A percentile compares a stretch with the other conserved stretches of the same genome.
These are phyloP conservation scores for Paralichthys olivaceus DNA, from an alignment of 2,113 vertebrate genomes.

Conservation along the genomic window DNA sequence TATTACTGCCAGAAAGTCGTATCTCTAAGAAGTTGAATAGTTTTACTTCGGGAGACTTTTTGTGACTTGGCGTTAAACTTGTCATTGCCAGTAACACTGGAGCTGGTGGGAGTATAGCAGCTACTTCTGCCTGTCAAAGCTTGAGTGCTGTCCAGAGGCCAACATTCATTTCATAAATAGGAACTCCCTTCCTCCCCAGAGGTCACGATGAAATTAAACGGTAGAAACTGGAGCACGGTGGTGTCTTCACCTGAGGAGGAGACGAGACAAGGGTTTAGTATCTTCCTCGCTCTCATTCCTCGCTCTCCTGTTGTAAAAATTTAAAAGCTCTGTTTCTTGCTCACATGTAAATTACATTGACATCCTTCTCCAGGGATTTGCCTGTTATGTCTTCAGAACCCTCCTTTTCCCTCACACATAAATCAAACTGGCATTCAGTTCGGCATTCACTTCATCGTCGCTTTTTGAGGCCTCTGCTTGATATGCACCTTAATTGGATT, in stretches of 20 bases:
- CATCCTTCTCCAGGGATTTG: conserved; percentile 52
- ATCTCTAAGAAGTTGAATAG: conserved; percentile 19
- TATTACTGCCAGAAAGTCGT: conserved; percentile 33
- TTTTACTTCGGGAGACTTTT: conserved; percentile 46
- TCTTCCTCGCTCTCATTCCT: conserved; percentile 33
- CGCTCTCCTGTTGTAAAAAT: conserved; percentile 46
- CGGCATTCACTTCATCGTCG: conserved; percentile 8
- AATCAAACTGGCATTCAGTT: conserved; percentile 70
- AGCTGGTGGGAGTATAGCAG: conserved; percentile 25
- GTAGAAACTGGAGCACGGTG: conserved; percentile 47
- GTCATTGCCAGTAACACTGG: neutral
- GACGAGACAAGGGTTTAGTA: conserved; percentile 35
- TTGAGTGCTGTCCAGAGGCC: conserved; percentile 43
- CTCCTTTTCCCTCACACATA: conserved; percentile 59
- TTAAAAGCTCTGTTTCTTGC: conserved; percentile 42
- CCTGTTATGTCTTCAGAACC: conserved; percentile 59
- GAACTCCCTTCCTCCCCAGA: conserved; percentile 32
- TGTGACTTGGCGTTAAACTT: conserved; percentile 10
- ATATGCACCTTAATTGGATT: conserved; percentile 74
- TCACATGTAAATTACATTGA: conserved; percentile 69
- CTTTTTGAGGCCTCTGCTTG: conserved; percentile 52
- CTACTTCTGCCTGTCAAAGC: conserved; percentile 58
- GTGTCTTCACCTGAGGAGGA: conserved; percentile 39
- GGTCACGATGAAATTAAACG: conserved; percentile 67
- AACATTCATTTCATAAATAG: conserved; percentile 61